These are phyloP conservation scores for Scomber scombrus DNA, from an alignment of 2,113 vertebrate genomes.

Conservation along the genomic window DNA sequence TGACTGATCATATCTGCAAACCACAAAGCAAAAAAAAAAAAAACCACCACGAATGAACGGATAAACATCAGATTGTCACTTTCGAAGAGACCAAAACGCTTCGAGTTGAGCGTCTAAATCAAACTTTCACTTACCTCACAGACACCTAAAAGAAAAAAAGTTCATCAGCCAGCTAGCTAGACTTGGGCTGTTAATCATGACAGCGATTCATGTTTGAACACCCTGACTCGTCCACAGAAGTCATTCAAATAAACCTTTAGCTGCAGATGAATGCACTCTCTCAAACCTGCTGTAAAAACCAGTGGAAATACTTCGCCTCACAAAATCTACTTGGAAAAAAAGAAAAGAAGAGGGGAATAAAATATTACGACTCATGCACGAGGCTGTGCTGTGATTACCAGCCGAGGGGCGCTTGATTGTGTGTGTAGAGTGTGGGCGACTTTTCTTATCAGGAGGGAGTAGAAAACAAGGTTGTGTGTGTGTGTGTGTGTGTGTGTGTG, in stretches of 20 bases:
- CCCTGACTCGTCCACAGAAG: background rate
- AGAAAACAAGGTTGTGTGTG: conserved; percentile 23
- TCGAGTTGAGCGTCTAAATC: background rate
- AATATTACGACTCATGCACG: conserved; percentile 15
- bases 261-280: background rate
- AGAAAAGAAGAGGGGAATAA: conserved; percentile 7
- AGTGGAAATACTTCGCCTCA: conserved; percentile 7
- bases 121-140: conserved; percentile 53
- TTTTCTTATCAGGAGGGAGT: conserved; percentile 59
- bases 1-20: background rate
- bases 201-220: background rate
- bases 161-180: background rate
- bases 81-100: background rate
- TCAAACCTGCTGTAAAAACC: conserved; percentile 31
- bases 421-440: conserved; percentile 19
- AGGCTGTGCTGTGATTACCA: conserved; percentile 15
- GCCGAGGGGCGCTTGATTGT: conserved; percentile 13
- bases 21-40: too few species aligned
- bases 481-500: conserved; percentile 1
- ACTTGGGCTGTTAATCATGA: conserved; percentile 3
- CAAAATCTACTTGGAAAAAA: background rate
- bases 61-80: background rate
- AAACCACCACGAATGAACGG: background rate
- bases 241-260: background rate
- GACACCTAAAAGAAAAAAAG: background rate